A percentile compares a stretch with the other conserved stretches of the same genome.
Conservation (phyloP, 2,888 invertebrate species). For the Drosophila longiperda region DNA sequence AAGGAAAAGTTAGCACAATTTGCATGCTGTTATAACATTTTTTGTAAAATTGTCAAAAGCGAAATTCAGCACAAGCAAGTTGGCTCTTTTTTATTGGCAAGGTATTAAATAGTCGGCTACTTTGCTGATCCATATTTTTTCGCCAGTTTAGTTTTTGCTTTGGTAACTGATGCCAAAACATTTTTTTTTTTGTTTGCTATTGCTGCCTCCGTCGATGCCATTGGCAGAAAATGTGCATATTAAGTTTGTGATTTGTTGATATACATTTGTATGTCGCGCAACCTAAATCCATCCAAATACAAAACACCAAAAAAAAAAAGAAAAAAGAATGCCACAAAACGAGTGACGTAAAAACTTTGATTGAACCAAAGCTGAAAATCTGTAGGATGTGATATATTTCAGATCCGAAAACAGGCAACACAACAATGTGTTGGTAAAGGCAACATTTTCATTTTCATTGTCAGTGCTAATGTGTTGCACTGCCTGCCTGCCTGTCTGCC, state of each 20-base stretch:
- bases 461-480: constrained; percentile 41
- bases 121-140: background rate
- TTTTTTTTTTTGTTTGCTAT: constrained; percentile 1
- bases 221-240: constrained; percentile 64
- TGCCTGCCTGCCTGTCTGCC: no score
- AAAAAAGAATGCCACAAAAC: constrained; percentile 34
- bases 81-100: background rate
- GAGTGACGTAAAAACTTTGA: constrained; percentile 35
- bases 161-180: constrained; percentile 30
- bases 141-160: constrained; percentile 23
- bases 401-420: background rate
- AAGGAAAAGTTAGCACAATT: background rate
- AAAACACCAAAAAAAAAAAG: background rate
- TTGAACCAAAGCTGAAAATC: constrained; percentile 22
- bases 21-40: background rate
- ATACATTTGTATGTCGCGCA: constrained; percentile 45
- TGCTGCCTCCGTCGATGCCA: constrained; percentile 18
- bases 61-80: background rate
- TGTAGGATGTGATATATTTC: background rate
- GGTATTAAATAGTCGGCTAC: background rate
- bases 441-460: constrained; percentile 52
- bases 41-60: background rate
- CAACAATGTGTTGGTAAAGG: background rate
- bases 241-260: constrained; percentile 75
- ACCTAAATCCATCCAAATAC: constrained; percentile 3